Evolutionary conservation across 2,888 invertebrate species (phyloP), one percentile per base, ranked within the genome.

Genomic region (Macropis europaea): DNA sequence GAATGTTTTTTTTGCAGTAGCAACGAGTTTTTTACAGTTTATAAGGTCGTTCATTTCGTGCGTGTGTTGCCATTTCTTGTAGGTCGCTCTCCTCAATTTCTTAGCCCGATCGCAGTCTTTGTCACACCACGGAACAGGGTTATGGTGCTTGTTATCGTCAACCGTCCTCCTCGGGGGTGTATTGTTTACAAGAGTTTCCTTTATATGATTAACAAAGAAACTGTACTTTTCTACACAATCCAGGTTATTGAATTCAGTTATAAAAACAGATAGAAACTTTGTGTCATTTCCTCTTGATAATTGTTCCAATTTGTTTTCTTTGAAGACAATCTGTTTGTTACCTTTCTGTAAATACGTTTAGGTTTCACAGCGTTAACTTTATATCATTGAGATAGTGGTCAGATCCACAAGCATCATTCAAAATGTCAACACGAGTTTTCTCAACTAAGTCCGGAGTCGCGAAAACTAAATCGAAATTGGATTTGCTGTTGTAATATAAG

Each of bases 201-300:
- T 28, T 9, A 38, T 26, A 2, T 11, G 24, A 11, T 45, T 4
- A 3, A 45, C 6, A 15, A 47, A 11, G 1, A 43, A 43, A 5
- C 17, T 11, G 15, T 59, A 47, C 2, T 47, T 59, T 17, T 47
- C 36, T n/a, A 38, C 26, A 54, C 40, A 42, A 6, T 42, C 54
- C 13, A 32, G 6, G 7, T 2, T 9, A 54, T 42, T 15, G 4
- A 30, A 30, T 19, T 40, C 22, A 1, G n/a, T 28, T 17, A 7
- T 3, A 22, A 6, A 1, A 54, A 54, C 4, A 42, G 1, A 3
- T 6, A 6, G 11, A 42, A 30, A 1, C 22, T 28, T 30, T 22
- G 30, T 54, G 30, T n/a, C 13, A 47, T n/a, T 1, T 2, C 5
- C n/a, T n/a, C 4, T 9, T 36, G 26, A 45, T 28, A 59, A 1